Percentiles rank a stretch among this genome's conserved stretches.
Evolutionary conservation across 1,140 invertebrate species (phyloP).

Genomic region (Lepidurus arcticus): DNA sequence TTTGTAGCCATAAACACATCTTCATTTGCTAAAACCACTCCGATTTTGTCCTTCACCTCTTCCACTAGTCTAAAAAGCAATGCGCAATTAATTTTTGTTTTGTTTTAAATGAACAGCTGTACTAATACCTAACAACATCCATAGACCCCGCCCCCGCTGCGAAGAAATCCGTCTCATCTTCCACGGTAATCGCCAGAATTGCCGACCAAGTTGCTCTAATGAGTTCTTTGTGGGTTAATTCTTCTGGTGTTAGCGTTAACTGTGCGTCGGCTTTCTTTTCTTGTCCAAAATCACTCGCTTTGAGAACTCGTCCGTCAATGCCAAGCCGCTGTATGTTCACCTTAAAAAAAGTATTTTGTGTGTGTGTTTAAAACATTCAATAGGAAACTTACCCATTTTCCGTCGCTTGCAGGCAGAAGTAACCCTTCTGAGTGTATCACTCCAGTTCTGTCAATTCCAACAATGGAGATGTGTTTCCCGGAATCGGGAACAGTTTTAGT

Average conservation of each 20-base stretch:
- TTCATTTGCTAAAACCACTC: slow-evolving; percentile 73
- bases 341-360: slow-evolving; percentile 40
- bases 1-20: slow-evolving; percentile 88
- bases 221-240: slow-evolving; percentile 57
- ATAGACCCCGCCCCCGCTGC: slow-evolving; percentile 85
- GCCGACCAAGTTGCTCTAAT: slow-evolving; percentile 71
- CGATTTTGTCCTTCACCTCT: slow-evolving; percentile 78
- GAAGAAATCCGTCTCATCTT: slow-evolving; percentile 84
- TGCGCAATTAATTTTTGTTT: slow-evolving; percentile 25
- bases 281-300: slow-evolving; percentile 69
- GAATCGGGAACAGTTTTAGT: slow-evolving; percentile 51
- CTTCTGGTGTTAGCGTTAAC: slow-evolving; percentile 70
- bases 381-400: slow-evolving; percentile 55
- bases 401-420: slow-evolving; percentile 71
- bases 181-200: slow-evolving; percentile 72
- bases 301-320: slow-evolving; percentile 73
- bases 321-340: slow-evolving; percentile 65
- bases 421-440: slow-evolving; percentile 72
- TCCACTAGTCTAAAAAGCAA: slow-evolving; percentile 65
- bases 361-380: neutral
- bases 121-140: slow-evolving; percentile 75
- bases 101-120: slow-evolving; percentile 28
- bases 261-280: slow-evolving; percentile 51
- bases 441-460: slow-evolving; percentile 55
- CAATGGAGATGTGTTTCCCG: slow-evolving; percentile 57